A percentile compares a stretch with the other conserved stretches of the same genome.
These are phyloP conservation scores for Zaprionus bogoriensis DNA, from an alignment of 2,888 invertebrate species.

Conservation along the genomic window DNA sequence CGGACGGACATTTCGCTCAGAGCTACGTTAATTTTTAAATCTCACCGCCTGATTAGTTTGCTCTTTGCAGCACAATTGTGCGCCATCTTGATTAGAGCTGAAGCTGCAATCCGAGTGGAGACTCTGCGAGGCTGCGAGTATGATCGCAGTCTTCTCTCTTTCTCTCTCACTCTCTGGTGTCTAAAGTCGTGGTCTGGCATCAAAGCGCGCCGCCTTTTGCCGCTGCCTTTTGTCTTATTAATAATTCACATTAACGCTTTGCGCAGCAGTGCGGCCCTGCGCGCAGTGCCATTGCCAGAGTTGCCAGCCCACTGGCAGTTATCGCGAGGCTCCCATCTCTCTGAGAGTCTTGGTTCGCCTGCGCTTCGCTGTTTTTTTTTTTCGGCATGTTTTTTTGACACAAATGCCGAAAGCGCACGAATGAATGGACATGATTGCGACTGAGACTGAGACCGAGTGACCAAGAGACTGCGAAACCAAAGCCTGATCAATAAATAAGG, in stretches of 20 bases:
- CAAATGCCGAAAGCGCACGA: slow-evolving; percentile 76
- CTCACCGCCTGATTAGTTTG: slow-evolving; percentile 82
- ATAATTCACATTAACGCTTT: slow-evolving; percentile 83
- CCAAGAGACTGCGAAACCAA: slow-evolving; percentile 2
- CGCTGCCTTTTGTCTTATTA: slow-evolving; percentile 82
- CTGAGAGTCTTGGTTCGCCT: slow-evolving; percentile 5
- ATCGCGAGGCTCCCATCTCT: slow-evolving; percentile 54
- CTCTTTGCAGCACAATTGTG: slow-evolving; percentile 61
- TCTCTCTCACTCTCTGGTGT: slow-evolving; percentile 5
- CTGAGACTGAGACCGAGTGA: too few relatives aligned
- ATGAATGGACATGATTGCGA: too few relatives aligned
- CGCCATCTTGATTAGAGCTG: slow-evolving; percentile 73
- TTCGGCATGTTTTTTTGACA: slow-evolving; percentile 61
- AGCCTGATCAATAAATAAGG: slow-evolving; percentile 79
- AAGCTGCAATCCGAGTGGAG: too few relatives aligned
- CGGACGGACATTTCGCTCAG: slow-evolving; percentile 48
- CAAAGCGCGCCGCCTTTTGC: slow-evolving; percentile 72
- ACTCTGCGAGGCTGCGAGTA: neutral
- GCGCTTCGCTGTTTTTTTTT: slow-evolving; percentile 33
- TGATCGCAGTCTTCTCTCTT: slow-evolving; percentile 15
- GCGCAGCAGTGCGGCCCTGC: slow-evolving; percentile 76
- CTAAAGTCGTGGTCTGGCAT: slow-evolving; percentile 42
- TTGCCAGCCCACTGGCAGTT: slow-evolving; percentile 52
- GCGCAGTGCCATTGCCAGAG: slow-evolving; percentile 21
- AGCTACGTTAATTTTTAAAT: slow-evolving; percentile 81